A percentile compares a stretch with the other conserved stretches of the same genome.
Evolutionary conservation across 2,797 vertebrate species (phyloP).

Genomic region (Borostomias antarcticus): DNA sequence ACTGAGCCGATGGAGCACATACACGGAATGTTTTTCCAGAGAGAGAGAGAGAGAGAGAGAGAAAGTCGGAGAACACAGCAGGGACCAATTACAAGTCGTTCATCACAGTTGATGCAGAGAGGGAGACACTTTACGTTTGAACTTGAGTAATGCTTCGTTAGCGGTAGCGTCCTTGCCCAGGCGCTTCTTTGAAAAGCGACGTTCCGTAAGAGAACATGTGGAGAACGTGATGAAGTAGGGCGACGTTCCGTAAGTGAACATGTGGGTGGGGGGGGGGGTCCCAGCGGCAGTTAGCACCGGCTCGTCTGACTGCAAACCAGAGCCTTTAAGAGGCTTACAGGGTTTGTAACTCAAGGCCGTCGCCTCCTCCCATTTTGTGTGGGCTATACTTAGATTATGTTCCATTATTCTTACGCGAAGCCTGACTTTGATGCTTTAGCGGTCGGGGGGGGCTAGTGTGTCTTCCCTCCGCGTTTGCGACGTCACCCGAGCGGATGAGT

Average conservation of each 20-base stretch:
- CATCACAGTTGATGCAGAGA: slow-evolving; percentile 21
- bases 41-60: neutral
- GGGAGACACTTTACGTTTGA: slow-evolving; percentile 5
- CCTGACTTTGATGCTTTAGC: neutral
- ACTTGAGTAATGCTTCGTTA: slow-evolving; percentile 21
- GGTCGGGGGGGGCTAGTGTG: neutral
- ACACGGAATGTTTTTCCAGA: slow-evolving; percentile 15
- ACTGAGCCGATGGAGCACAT: slow-evolving; percentile 30
- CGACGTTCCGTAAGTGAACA: neutral
- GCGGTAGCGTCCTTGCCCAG: slow-evolving; percentile 6
- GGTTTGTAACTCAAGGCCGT: no score
- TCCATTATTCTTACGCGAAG: no score
- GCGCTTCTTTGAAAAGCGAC: slow-evolving; percentile 17
- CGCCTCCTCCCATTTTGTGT: no score
- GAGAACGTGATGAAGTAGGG: slow-evolving; percentile 8
- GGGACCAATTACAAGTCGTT: slow-evolving; percentile 14
- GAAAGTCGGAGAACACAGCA: slow-evolving; percentile 3
- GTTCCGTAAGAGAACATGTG: neutral
- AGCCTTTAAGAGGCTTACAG: no score
- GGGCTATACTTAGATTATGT: no score
- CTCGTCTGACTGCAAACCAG: neutral
- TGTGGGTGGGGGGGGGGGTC: neutral
- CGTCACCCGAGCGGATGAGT: neutral
- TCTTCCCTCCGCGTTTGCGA: neutral
- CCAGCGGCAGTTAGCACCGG: neutral